phyloP scores from a whole-genome alignment of 2,113 vertebrate genomes.

The Hemibagrus wyckioides region DNA sequence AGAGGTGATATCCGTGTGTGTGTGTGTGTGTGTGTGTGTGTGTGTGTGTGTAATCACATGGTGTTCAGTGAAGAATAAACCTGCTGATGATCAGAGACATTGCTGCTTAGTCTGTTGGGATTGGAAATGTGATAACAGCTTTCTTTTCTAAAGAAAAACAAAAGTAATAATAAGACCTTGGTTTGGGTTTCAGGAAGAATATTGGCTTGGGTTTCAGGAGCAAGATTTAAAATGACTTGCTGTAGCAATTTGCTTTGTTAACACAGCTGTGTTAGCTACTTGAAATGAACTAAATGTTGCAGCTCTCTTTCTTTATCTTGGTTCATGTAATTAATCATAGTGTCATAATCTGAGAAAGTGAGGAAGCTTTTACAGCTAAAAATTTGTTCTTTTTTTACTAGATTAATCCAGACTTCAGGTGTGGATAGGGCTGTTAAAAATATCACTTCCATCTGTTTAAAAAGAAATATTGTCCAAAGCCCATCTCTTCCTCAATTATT shows the following conservation, averaged over 20 bases:
- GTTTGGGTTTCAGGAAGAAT: not conserved
- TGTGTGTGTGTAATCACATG: not conserved
- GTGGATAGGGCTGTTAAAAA: too few species aligned
- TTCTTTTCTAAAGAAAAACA: not conserved
- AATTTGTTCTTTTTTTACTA: not conserved
- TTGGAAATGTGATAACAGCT: slow-evolving; percentile 8
- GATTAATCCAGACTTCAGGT: not conserved
- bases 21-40: not conserved
- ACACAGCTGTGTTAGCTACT: not conserved
- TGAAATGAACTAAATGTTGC: not conserved
- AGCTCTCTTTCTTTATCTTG: not conserved
- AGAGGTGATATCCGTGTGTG: not conserved
- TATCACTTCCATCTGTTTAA: too few species aligned
- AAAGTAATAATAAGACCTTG: not conserved
- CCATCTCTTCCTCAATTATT: not conserved
- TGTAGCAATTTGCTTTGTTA: not conserved
- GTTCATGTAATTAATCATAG: not conserved
- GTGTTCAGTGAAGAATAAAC: not conserved
- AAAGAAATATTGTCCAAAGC: not conserved
- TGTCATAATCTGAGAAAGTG: not conserved
- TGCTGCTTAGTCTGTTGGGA: not conserved
- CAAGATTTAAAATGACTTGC: not conserved
- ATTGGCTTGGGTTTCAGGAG: not conserved
- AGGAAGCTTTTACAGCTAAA: not conserved
- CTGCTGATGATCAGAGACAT: not conserved